phyloP scores from a whole-genome alignment of 1,140 invertebrate genomes.

The Euglossa dilemma region DNA sequence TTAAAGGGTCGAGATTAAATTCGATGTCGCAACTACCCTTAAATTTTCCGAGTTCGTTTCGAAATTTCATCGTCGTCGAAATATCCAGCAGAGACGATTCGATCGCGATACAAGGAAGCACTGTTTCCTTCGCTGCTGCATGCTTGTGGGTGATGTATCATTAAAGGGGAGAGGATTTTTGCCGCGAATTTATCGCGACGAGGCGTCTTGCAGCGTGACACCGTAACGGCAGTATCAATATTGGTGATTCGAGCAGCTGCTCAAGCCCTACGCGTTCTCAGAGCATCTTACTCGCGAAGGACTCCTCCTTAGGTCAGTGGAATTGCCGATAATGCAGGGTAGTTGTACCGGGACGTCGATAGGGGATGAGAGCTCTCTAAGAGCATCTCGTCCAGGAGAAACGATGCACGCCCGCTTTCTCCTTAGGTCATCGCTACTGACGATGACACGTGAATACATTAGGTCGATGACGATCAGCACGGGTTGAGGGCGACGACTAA shows the following conservation, averaged over 20 bases:
- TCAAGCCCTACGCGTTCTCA: constrained; percentile 75
- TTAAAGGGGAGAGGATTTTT: constrained; percentile 26
- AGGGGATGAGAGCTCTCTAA: constrained; percentile 42
- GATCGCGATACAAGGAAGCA: neutral
- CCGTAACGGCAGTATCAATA: constrained; percentile 41
- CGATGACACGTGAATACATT: constrained; percentile 30
- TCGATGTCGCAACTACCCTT: too few relatives aligned
- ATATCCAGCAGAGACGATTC: neutral
- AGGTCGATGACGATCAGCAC: constrained; percentile 9
- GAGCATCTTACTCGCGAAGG: constrained; percentile 58
- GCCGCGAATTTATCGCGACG: constrained; percentile 4
- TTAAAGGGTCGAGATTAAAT: too few relatives aligned
- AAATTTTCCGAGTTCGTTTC: too few relatives aligned
- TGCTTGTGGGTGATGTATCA: neutral
- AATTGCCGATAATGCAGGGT: constrained; percentile 54
- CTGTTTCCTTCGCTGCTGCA: neutral
- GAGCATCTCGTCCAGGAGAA: constrained; percentile 47
- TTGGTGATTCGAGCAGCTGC: constrained; percentile 70
- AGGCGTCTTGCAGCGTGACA: neutral
- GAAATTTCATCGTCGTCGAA: too few relatives aligned
- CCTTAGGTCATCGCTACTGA: constrained; percentile 39
- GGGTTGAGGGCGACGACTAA: neutral
- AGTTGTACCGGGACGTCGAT: constrained; percentile 43
- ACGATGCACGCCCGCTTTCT: constrained; percentile 27
- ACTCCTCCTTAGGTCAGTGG: constrained; percentile 46